These are phyloP conservation scores for Pachliopta kotzebuea DNA, from an alignment of 2,888 invertebrate species.

Conservation along the genomic window DNA sequence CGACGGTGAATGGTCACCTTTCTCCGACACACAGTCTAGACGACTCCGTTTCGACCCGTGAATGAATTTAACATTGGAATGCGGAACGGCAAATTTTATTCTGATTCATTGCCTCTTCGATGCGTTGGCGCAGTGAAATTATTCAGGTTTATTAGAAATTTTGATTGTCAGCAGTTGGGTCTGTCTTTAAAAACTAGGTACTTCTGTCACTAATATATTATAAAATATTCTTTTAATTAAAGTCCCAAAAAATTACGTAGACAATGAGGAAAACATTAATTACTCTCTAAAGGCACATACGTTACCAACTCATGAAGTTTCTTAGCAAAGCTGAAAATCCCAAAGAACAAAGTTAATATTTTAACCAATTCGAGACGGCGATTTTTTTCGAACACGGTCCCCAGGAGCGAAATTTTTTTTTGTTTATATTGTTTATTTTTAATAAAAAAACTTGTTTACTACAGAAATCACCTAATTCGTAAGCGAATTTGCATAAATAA, in stretches of 20 bases:
- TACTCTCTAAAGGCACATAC: neutral
- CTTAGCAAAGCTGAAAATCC: too few species aligned
- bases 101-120: constrained; percentile 48
- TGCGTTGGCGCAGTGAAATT: constrained; percentile 25
- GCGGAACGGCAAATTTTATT: constrained; percentile 71
- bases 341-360: neutral
- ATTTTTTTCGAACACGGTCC: too few species aligned
- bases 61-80: constrained; percentile 76
- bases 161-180: constrained; percentile 36
- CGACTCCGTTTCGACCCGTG: constrained; percentile 69
- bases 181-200: neutral
- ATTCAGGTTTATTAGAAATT: constrained; percentile 53
- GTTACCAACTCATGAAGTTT: too few species aligned
- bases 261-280: too few species aligned
- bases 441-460: too few species aligned
- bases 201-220: neutral
- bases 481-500: too few species aligned
- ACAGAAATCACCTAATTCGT: too few species aligned
- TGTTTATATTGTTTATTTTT: too few species aligned
- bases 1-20: constrained; percentile 78
- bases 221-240: neutral
- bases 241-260: neutral
- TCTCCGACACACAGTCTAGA: constrained; percentile 79
- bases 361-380: too few species aligned
- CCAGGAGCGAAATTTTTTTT: too few species aligned